phyloP scores from a whole-genome alignment of 30 jellyfish, hydroid and myxozoan species.

The Hydra vulgaris region DNA sequence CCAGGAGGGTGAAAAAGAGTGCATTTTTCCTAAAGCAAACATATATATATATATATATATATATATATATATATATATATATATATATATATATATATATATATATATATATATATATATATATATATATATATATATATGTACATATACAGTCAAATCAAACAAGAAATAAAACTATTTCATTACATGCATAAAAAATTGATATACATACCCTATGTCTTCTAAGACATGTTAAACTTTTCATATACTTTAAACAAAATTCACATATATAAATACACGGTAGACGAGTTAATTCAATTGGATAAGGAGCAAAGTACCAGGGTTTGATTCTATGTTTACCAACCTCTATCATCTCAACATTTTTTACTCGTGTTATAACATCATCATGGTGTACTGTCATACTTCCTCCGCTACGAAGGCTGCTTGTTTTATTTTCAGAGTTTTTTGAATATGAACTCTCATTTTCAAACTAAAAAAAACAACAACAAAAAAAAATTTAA shows the following conservation, averaged over 20 bases:
- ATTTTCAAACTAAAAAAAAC: background rate
- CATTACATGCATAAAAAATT: background rate
- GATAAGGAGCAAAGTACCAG: constrained; percentile 99
- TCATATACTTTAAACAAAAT: constrained; percentile 87
- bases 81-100: no score
- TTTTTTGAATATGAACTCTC: background rate
- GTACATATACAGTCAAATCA: no score
- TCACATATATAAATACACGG: constrained; percentile 91
- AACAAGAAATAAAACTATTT: background rate
- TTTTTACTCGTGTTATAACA: constrained; percentile 90
- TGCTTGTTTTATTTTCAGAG: constrained; percentile 75
- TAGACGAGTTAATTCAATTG: constrained; percentile 66
- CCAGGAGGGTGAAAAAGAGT: constrained; percentile 98
- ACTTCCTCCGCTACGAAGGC: constrained; percentile 89
- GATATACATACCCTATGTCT: constrained; percentile 95
- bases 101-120: no score
- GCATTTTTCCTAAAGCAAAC: constrained; percentile 72
- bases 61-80: no score
- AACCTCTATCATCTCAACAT: constrained; percentile 77
- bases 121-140: no score
- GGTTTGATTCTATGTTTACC: constrained; percentile 98
- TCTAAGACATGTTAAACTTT: constrained; percentile 57
- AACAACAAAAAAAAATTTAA: background rate
- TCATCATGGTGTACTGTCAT: constrained; percentile 91
- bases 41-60: background rate